Base-by-base conservation (phyloP, 2,888 invertebrate species). In the Dasysyrphus albostriatus region DNA sequence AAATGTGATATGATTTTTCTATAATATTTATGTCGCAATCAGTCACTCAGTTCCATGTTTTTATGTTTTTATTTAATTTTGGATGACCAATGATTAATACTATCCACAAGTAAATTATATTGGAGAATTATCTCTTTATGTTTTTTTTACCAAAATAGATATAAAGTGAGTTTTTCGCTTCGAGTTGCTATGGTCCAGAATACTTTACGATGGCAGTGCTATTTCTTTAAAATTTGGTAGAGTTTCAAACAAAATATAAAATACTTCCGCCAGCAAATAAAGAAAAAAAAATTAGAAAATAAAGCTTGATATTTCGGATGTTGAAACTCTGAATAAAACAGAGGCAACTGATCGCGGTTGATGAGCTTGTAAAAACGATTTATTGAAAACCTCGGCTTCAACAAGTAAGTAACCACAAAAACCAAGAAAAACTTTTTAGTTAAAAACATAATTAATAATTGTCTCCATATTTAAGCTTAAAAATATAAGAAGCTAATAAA, bases 1-100 rank as follows among this genome's bases (percentile, higher is more conserved):
- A 56, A 73, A 73, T 85, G 73, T 85, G 84, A 85, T 85, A 85
- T 85, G 84, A 81, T 42, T 39, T 34, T 56, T 67, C 34, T 58
- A 51, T 81, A 24, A 39, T 44, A 7, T 51, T 42, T 67, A 67
- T 67, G 47, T 67, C 75, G 65, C 83, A 67, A 75, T 87, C 83
- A 87, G 87, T 78, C 70, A 73, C 74, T 82, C 56, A 42, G 82
- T 78, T 82, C 70, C 69, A 63, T 56, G 51, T 79, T 74, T 75
- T 37, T 9, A 12, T 16, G 5, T n/a, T 39, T n/a, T 58, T 59
- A 29, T 39, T 49, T 54, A 16, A 49, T 37, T 73, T 63, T 63
- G 19, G 14, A 63, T 51, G 54, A 29, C 5, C 12, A 39, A n/a
- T 39, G n/a, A n/a, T 24, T 1, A 32, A 54, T 39, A 42, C 44